phyloP scores from a whole-genome alignment of 2,797 vertebrate species.

The Tarsius wallacei region DNA sequence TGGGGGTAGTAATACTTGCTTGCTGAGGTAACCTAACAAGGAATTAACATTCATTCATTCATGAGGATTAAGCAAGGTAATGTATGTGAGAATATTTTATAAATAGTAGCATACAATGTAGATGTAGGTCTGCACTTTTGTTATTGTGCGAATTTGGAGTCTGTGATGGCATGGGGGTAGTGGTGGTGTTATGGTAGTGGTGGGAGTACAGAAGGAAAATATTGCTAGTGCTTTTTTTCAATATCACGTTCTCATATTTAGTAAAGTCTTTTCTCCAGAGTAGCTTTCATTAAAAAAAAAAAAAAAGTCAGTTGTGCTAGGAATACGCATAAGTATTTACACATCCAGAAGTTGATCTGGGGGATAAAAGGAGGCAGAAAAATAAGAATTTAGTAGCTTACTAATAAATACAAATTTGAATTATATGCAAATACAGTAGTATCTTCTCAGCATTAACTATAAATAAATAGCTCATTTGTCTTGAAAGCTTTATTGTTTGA shows the following conservation, averaged over 20 bases:
- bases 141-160: neutral
- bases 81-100: neutral
- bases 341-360: constrained; percentile 25
- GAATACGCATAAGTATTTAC: constrained; percentile 30
- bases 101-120: neutral
- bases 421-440: neutral
- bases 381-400: neutral
- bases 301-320: neutral
- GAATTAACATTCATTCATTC: neutral
- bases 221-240: constrained; percentile 39
- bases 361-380: constrained; percentile 48
- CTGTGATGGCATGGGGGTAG: neutral
- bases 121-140: constrained; percentile 19
- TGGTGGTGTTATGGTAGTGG: neutral
- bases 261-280: constrained; percentile 50
- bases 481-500: constrained; percentile 35
- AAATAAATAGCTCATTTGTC: constrained; percentile 28
- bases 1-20: constrained; percentile 38
- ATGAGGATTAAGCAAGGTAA: neutral
- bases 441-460: constrained; percentile 47
- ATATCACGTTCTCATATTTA: neutral
- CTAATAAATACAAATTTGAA: constrained; percentile 53
- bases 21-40: constrained; percentile 18
- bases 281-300: neutral
- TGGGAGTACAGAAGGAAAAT: neutral